Conservation (phyloP, 1,140 invertebrate genomes). For the Temnothorax curvispinosus region DNA sequence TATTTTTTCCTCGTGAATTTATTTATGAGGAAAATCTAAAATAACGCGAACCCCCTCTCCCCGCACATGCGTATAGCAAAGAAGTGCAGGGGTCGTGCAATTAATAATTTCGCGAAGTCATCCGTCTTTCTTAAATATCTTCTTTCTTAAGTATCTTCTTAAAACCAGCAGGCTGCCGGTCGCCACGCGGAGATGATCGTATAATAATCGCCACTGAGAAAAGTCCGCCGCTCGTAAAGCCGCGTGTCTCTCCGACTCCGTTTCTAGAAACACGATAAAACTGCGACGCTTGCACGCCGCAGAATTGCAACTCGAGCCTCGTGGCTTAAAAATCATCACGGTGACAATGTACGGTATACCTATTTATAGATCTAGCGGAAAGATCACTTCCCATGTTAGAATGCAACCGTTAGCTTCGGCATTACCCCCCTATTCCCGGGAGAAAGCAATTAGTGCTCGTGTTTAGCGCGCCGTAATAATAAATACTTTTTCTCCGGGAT, state of each 20-base stretch:
- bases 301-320: neutral
- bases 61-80: neutral
- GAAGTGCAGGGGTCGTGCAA: neutral
- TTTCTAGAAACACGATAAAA: conserved; percentile 36
- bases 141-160: neutral
- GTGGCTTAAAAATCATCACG: neutral
- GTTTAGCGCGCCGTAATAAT: conserved; percentile 45
- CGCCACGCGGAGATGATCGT: neutral
- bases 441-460: conserved; percentile 37
- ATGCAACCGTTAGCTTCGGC: conserved; percentile 33
- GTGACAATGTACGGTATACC: conserved; percentile 4
- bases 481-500: neutral
- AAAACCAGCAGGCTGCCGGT: neutral
- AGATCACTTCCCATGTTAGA: neutral
- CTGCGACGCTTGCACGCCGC: neutral
- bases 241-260: neutral
- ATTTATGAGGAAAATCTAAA: conserved; percentile 29
- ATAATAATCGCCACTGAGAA: conserved; percentile 22
- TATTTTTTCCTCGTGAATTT: conserved; percentile 13
- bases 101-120: conserved; percentile 39
- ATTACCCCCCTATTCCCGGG: conserved; percentile 22
- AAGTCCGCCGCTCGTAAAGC: conserved; percentile 35
- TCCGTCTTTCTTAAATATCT: conserved; percentile 14
- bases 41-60: neutral
- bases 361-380: conserved; percentile 24